Conservation (phyloP, 2,113 vertebrate species). For the Salvator merianae region DNA sequence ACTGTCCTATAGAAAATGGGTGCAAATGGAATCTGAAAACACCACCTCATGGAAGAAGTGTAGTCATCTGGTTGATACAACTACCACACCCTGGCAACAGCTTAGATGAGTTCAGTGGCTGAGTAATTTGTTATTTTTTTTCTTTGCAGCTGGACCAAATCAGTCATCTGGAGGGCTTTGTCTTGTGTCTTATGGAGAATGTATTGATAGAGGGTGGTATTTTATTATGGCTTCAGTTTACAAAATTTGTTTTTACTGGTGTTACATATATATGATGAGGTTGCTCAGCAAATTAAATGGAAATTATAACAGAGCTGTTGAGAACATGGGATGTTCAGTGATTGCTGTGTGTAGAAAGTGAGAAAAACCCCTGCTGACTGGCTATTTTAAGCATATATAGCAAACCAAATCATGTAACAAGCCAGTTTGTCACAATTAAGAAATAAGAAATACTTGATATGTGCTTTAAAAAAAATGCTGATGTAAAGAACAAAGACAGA, state of each 20-base stretch:
- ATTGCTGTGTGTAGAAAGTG: background rate
- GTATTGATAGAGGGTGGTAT: background rate
- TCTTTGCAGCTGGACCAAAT: background rate
- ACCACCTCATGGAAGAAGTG: background rate
- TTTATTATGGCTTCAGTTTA: slow-evolving; percentile 6
- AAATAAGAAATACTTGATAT: background rate
- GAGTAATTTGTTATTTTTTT: background rate
- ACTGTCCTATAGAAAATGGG: background rate
- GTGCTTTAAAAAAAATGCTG: background rate
- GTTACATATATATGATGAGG: background rate
- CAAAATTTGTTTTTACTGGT: background rate
- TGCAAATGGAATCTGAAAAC: too few relatives aligned
- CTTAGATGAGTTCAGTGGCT: background rate
- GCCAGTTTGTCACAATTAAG: background rate
- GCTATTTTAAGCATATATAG: background rate
- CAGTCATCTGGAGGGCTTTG: background rate
- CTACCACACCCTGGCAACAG: background rate
- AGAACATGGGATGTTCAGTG: background rate
- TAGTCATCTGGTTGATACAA: background rate
- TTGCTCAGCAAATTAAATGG: background rate
- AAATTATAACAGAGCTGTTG: background rate
- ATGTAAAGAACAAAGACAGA: background rate
- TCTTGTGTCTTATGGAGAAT: background rate
- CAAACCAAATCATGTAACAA: background rate
- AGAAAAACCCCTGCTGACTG: background rate